phyloP scores from a whole-genome alignment of 2,888 invertebrate species.

The Drosophila nr. medialis region DNA sequence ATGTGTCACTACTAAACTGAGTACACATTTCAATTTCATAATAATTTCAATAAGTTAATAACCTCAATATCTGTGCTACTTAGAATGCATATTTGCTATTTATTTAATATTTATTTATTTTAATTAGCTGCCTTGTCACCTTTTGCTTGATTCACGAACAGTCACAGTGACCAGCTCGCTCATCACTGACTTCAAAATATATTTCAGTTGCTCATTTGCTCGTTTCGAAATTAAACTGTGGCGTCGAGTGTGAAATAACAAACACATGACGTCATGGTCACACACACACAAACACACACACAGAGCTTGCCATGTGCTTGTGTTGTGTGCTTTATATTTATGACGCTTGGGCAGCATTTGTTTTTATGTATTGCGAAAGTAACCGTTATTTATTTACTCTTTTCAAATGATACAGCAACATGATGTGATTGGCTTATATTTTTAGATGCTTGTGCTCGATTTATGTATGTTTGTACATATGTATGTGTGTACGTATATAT shows the following conservation, averaged over 20 bases:
- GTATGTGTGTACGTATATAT: neutral
- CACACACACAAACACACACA: constrained; percentile 11
- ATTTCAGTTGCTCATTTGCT: constrained; percentile 30
- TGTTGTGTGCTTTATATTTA: constrained; percentile 7
- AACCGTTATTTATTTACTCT: neutral
- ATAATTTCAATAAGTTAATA: neutral
- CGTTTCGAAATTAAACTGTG: constrained; percentile 45
- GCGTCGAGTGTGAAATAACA: constrained; percentile 64
- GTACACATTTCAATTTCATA: neutral
- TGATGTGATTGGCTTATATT: neutral
- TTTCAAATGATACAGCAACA: neutral
- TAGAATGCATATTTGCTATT: neutral
- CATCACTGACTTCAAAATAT: constrained; percentile 35
- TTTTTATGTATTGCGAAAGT: constrained; percentile 5
- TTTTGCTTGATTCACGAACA: neutral
- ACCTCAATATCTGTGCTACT: neutral
- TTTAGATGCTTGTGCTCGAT: neutral
- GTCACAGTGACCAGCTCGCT: constrained; percentile 21
- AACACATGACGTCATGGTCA: constrained; percentile 66
- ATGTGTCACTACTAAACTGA: constrained; percentile 3
- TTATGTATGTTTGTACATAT: neutral
- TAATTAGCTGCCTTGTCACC: neutral
- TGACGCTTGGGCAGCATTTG: constrained; percentile 32
- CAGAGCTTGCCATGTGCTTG: constrained; percentile 23
- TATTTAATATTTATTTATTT: neutral